These are phyloP conservation scores for Fulica atra DNA, from an alignment of 2,113 vertebrate genomes.

Conservation along the genomic window DNA sequence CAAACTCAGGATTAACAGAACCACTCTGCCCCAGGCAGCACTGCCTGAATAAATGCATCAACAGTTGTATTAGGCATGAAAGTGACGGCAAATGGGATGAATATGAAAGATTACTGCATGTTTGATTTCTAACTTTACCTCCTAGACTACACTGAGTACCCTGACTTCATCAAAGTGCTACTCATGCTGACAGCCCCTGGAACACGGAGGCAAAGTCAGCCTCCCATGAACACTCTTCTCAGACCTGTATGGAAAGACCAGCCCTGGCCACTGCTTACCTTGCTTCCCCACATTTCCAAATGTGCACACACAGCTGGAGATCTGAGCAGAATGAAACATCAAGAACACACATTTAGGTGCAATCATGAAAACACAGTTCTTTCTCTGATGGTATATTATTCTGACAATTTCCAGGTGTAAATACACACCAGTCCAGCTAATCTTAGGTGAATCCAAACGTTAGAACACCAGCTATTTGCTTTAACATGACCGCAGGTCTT, in stretches of 20 bases:
- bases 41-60: neutral
- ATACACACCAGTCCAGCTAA: neutral
- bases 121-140: neutral
- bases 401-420: neutral
- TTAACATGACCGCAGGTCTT: neutral
- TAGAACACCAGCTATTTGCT: neutral
- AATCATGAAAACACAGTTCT: neutral
- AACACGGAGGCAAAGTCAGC: neutral
- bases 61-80: neutral
- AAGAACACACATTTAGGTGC: neutral
- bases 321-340: neutral
- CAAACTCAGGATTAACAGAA: neutral
- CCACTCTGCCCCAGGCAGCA: neutral
- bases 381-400: neutral
- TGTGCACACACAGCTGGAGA: neutral
- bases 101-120: neutral
- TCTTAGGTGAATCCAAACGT: neutral
- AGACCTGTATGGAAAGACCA: neutral
- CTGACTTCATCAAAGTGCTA: neutral
- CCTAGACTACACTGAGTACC: neutral
- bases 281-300: neutral
- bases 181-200: neutral
- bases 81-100: neutral
- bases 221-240: neutral
- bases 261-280: neutral